Conservation (phyloP, 2,797 vertebrate species). For the Sebastes reedi region DNA sequence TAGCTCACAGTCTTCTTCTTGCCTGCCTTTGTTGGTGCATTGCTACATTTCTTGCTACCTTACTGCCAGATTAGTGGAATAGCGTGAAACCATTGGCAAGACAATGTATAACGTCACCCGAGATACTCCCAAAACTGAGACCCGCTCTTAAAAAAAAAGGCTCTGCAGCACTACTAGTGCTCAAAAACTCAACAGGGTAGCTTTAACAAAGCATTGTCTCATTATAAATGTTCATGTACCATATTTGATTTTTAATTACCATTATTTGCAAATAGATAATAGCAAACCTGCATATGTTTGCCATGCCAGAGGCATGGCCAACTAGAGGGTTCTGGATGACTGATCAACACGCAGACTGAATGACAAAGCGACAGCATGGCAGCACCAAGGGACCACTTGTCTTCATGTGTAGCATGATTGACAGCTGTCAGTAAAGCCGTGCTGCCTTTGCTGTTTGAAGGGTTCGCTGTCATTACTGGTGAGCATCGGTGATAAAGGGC, state of each 20-base stretch:
- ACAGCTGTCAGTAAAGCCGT: slow-evolving; percentile 21
- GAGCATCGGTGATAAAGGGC: background rate
- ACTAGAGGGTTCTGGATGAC: background rate
- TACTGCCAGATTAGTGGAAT: too few species aligned
- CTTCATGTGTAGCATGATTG: slow-evolving; percentile 16
- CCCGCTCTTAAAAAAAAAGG: background rate
- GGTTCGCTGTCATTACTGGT: background rate
- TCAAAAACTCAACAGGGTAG: background rate
- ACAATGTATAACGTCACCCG: too few species aligned
- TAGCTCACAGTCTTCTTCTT: too few species aligned
- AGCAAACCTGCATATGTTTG: background rate
- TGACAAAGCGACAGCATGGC: slow-evolving; percentile 1
- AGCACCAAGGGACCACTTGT: background rate
- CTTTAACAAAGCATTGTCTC: background rate
- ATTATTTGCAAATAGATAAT: background rate
- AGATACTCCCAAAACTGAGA: background rate
- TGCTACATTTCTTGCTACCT: too few species aligned
- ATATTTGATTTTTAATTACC: rapidly evolving
- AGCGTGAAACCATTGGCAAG: background rate
- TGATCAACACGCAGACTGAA: background rate
- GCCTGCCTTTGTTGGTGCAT: too few species aligned
- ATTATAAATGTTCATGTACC: background rate
- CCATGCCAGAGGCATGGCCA: background rate
- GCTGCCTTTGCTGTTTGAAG: background rate
- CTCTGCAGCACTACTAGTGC: background rate